These are phyloP conservation scores for Eurytoma adleriae DNA, from an alignment of 2,888 invertebrate species.

Conservation along the genomic window DNA sequence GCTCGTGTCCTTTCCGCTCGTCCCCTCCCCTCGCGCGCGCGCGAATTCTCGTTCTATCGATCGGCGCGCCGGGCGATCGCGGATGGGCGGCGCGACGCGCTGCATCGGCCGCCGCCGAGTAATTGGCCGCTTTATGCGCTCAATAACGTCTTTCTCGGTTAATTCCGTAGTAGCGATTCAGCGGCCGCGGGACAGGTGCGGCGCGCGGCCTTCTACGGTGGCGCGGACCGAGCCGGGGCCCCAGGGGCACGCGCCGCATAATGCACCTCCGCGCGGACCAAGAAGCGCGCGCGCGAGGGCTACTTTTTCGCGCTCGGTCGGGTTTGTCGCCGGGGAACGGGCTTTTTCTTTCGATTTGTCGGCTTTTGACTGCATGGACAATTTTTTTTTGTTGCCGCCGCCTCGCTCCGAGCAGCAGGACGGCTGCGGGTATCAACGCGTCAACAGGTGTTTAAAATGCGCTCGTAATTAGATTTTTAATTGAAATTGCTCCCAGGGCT, in stretches of 20 bases:
- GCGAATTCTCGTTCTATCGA: slow-evolving; percentile 67
- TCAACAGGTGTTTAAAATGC: no score
- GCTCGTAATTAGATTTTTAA: no score
- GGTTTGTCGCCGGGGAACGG: no score
- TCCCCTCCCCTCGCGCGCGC: slow-evolving; percentile 51
- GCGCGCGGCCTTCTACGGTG: slow-evolving; percentile 34
- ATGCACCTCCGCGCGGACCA: no score
- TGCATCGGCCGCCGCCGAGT: slow-evolving; percentile 18
- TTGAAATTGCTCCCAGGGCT: no score
- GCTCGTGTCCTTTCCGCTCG: slow-evolving; percentile 42
- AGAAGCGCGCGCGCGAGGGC: no score
- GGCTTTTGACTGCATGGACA: no score
- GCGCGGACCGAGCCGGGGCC: slow-evolving; percentile 15
- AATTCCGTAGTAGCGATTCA: slow-evolving; percentile 46
- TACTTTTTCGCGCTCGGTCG: no score
- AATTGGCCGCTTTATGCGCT: slow-evolving; percentile 59
- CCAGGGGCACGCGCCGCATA: slow-evolving; percentile 6
- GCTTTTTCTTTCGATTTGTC: no score
- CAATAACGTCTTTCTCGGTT: slow-evolving; percentile 58
- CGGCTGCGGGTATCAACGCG: no score
- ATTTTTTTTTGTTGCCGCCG: no score
- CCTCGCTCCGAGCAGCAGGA: no score
- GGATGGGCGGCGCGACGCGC: slow-evolving; percentile 1
- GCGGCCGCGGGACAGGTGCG: slow-evolving; percentile 48
- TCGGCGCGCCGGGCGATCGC: slow-evolving; percentile 50